Conservation (phyloP, 2,888 invertebrate species). For the Dryobota labecula region DNA sequence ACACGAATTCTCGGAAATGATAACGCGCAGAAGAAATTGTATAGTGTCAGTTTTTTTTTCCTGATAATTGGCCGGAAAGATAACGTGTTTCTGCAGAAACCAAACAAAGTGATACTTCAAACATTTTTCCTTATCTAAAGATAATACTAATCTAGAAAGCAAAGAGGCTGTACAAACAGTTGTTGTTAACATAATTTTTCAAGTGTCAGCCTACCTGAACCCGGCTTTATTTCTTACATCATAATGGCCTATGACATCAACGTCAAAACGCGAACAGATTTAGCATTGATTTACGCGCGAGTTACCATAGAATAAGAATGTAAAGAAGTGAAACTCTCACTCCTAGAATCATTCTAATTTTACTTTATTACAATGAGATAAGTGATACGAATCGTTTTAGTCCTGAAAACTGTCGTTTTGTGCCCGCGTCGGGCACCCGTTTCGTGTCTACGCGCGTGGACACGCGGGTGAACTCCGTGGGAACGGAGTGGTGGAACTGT, state of each 20-base stretch:
- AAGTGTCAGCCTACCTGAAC: not conserved
- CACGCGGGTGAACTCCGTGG: no score
- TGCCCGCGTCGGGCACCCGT: no score
- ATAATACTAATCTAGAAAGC: slow-evolving; percentile 17
- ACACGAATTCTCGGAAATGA: not conserved
- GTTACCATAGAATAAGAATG: slow-evolving; percentile 6
- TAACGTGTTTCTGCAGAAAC: slow-evolving; percentile 16
- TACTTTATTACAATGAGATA: no score
- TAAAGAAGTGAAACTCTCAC: not conserved
- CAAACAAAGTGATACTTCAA: not conserved
- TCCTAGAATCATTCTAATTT: no score
- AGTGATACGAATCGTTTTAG: no score
- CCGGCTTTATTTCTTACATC: slow-evolving; percentile 22
- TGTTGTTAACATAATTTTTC: not conserved
- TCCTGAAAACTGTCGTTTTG: no score
- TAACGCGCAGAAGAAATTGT: not conserved
- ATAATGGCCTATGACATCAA: slow-evolving; percentile 24
- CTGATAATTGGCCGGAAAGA: not conserved
- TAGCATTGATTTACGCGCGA: not conserved
- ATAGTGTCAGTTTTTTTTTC: no score
- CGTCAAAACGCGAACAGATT: slow-evolving; percentile 4
- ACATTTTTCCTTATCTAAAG: slow-evolving; percentile 12
- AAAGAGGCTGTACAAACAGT: slow-evolving; percentile 26
- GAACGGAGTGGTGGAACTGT: no score
- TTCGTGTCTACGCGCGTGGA: no score